Base-by-base conservation (phyloP, 2,888 invertebrate species). In the Drosophila antonietae region DNA sequence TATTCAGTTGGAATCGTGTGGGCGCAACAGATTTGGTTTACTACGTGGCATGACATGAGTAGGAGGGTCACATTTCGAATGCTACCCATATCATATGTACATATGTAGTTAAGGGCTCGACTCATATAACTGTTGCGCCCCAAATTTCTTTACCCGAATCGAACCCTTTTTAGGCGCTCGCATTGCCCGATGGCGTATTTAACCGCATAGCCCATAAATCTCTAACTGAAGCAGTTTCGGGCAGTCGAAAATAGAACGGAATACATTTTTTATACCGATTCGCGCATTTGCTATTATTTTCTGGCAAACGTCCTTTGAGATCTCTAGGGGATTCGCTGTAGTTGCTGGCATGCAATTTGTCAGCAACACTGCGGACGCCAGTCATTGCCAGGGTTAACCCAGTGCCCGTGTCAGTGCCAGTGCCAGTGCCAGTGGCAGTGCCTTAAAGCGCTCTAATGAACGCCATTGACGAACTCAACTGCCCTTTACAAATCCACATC, bases 251-350 rank as follows among this genome's bases (percentile, higher is more conserved):
- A 89, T 82, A 89, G 83, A 86, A 82, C 77, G 83, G 74, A 84
- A 87, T 89, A 89, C 81, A 89, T 86, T 89, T 87, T 89, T 84
- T 89, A 88, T 82, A 61, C 67, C 73, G 68, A 75, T 60, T 63
- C 77, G 77, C 77, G 74, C 53, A 68, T 58, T 77, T 60, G 47
- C 59, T 75, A 63, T 66, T 57, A 63, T 55, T 73, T 78, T 71
- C 64, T 73, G 70, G 55, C 60, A 69, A 41, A 35, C 67, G 46
- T 62, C 69, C 75, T 67, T 75, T 65, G 44, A 57, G 70, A 33
- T 70, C 80, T 37, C 63, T 55, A 12, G 68, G 71, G 81, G 39
- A 66, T 64, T 69, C 35, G 57, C 31, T 35, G 58, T 68, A 69
- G 53, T 60, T 56, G 75, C 51, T 60, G 66, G 68, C 52, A 55